Conservation (phyloP, 2,113 vertebrate species). For the Ceratotherium simum region DNA sequence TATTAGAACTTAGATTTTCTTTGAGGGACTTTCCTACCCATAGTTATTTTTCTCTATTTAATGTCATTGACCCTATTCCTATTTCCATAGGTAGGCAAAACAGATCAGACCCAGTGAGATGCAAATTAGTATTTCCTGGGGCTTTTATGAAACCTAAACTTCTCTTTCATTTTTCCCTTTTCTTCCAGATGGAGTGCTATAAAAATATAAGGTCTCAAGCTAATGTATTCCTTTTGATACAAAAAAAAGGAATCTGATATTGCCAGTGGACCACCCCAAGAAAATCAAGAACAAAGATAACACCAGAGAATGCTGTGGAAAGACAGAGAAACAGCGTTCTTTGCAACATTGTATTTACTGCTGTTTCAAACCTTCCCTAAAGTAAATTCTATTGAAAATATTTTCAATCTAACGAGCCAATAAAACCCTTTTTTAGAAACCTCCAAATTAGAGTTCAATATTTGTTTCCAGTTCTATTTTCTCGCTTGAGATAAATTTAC, state of each 20-base stretch:
- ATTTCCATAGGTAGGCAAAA: not conserved
- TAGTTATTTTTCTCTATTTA: not conserved
- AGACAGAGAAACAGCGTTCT: not conserved
- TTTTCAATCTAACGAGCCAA: not conserved
- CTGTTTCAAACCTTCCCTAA: not conserved
- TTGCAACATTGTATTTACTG: not conserved
- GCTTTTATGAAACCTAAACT: not conserved
- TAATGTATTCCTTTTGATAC: conserved; percentile 16
- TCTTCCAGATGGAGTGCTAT: not conserved
- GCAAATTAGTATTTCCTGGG: not conserved
- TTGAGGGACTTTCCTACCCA: not conserved
- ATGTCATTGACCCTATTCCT: not conserved
- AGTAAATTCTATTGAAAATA: not conserved
- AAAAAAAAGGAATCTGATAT: not conserved
- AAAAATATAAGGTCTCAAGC: not conserved
- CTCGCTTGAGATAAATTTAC: not conserved
- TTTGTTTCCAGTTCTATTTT: not conserved
- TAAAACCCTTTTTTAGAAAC: not conserved
- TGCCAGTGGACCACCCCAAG: not conserved
- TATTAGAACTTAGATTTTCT: not conserved
- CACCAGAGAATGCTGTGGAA: not conserved
- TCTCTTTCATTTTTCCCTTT: not conserved
- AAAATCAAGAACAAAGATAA: not conserved
- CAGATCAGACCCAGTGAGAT: not conserved
- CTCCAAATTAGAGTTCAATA: not conserved